Evolutionary conservation across 1,140 invertebrate genomes (phyloP).

Genomic region (Venustaconcha ellipsiformis): DNA sequence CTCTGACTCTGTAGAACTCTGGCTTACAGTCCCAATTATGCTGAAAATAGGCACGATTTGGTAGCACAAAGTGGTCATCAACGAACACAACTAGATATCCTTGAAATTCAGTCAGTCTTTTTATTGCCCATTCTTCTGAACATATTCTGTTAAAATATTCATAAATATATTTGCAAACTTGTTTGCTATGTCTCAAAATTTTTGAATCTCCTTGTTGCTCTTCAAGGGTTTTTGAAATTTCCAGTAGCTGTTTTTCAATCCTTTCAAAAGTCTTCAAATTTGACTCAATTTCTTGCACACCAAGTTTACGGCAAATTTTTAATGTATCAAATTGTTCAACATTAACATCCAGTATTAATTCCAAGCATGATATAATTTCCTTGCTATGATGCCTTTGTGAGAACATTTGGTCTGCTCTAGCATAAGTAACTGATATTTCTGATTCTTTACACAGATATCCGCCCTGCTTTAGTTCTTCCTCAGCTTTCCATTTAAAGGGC

Average conservation of each 20-base stretch:
- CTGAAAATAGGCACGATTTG: constrained; percentile 22
- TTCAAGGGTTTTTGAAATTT: no score
- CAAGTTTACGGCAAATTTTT: background rate
- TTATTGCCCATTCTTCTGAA: no score
- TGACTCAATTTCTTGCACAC: no score
- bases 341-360: background rate
- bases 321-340: background rate
- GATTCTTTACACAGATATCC: background rate
- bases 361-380: background rate
- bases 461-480: background rate
- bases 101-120: background rate
- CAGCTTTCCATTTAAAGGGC: constrained; percentile 30
- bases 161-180: no score
- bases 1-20: constrained; percentile 25
- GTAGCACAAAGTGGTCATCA: constrained; percentile 11
- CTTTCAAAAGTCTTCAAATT: no score
- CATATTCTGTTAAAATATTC: no score
- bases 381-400: background rate
- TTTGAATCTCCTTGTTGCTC: no score
- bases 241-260: no score
- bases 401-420: background rate
- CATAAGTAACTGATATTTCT: background rate
- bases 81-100: constrained; percentile 13
- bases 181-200: no score
- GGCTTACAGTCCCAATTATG: constrained; percentile 26